A percentile compares a stretch with the other conserved stretches of the same genome.
These are phyloP conservation scores for Dermochelys coriacea DNA, from an alignment of 2,797 vertebrate genomes.

Conservation along the genomic window DNA sequence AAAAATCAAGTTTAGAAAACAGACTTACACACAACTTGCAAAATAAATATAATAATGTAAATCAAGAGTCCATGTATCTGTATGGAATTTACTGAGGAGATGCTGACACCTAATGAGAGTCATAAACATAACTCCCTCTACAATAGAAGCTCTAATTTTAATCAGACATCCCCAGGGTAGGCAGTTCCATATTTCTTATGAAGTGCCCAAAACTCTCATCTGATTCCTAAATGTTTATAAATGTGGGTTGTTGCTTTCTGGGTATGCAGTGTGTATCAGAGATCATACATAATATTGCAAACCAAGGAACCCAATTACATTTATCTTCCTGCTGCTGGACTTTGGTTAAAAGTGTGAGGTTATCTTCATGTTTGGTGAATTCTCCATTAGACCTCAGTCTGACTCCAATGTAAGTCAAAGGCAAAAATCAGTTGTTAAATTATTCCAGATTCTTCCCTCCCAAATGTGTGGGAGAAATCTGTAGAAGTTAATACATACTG, in stretches of 20 bases:
- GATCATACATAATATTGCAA: neutral
- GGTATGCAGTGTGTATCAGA: neutral
- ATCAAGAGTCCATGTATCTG: fast-evolving
- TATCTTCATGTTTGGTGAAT: neutral
- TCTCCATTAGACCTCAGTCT: neutral
- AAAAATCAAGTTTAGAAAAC: neutral
- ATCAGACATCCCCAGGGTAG: neutral
- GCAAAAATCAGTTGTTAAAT: neutral
- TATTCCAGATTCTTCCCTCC: neutral
- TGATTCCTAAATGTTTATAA: neutral
- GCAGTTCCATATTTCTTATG: neutral
- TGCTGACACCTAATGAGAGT: neutral
- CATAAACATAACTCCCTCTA: neutral
- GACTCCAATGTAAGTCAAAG: neutral
- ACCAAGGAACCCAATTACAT: neutral
- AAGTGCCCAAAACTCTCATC: neutral
- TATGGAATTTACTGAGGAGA: neutral
- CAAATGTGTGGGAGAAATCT: neutral
- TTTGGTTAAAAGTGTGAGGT: neutral
- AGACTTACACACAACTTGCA: neutral
- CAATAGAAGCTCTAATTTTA: neutral
- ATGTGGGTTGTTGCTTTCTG: neutral
- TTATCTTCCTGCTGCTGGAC: neutral
- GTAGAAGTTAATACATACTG: neutral
- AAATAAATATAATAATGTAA: neutral